These are phyloP conservation scores for Nasonia longicornis DNA, from an alignment of 1,140 invertebrate species.

Conservation along the genomic window DNA sequence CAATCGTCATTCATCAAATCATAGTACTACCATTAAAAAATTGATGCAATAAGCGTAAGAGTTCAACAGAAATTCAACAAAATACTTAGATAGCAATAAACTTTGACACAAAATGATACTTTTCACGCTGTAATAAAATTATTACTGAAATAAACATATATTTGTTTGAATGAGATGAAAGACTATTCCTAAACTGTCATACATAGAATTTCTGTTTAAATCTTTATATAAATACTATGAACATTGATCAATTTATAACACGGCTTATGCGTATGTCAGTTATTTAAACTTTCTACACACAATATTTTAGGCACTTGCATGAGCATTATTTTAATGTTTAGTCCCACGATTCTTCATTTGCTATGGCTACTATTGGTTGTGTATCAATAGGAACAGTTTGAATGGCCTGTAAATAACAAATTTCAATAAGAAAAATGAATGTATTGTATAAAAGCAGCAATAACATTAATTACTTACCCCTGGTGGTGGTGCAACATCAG, in stretches of 20 bases:
- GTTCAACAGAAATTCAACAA: conserved; percentile 17
- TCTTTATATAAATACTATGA: conserved; percentile 5
- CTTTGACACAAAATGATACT: conserved; percentile 13
- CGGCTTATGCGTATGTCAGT: conserved; percentile 18
- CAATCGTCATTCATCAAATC: conserved; percentile 9
- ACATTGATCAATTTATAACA: conserved; percentile 3
- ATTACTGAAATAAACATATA: background rate
- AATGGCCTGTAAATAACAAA: background rate
- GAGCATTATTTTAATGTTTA: conserved; percentile 26
- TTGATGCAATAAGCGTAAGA: background rate
- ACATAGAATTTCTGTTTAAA: conserved; percentile 25
- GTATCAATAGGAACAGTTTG: background rate
- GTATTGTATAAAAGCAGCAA: background rate
- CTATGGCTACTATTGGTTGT: background rate
- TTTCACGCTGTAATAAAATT: background rate
- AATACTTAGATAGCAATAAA: conserved; percentile 23
- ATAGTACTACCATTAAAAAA: conserved; percentile 25
- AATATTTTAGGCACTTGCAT: conserved; percentile 37
- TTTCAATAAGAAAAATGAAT: background rate
- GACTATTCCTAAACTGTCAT: conserved; percentile 10
- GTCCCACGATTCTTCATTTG: conserved; percentile 44
- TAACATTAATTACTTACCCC: conserved; percentile 15
- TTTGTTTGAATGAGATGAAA: background rate
- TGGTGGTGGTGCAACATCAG: background rate
- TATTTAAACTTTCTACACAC: conserved; percentile 3